Conservation (phyloP, 2,113 vertebrate genomes). For the Dolichotis patagonum region DNA sequence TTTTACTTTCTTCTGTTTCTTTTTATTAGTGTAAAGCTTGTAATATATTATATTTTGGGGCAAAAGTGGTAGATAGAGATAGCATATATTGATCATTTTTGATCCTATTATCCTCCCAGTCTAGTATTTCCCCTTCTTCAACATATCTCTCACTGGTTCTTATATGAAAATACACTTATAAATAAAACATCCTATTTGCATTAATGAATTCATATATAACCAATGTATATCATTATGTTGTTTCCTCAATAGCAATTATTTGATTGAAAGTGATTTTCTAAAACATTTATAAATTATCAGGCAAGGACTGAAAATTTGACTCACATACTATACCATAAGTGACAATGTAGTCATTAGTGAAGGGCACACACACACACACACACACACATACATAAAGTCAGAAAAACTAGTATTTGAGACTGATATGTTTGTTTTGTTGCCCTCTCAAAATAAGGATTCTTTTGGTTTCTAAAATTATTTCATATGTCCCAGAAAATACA, state of each 20-base stretch:
- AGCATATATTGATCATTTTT: background rate
- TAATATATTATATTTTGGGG: background rate
- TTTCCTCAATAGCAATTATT: slow-evolving; percentile 45
- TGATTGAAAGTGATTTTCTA: slow-evolving; percentile 30
- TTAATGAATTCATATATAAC: slow-evolving; percentile 20
- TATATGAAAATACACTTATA: slow-evolving; percentile 19
- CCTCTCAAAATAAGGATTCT: background rate
- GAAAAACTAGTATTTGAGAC: background rate
- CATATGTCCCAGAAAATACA: background rate
- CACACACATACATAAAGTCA: background rate
- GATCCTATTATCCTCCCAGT: background rate
- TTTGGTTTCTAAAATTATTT: background rate
- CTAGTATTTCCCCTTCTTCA: background rate
- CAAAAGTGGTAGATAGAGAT: background rate
- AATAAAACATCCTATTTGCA: slow-evolving; percentile 42
- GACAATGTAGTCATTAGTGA: background rate
- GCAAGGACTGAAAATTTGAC: background rate
- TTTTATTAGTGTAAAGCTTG: background rate
- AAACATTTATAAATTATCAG: slow-evolving; percentile 45
- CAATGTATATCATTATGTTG: background rate
- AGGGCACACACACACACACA: background rate
- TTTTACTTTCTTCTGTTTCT: background rate
- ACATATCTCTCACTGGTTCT: background rate
- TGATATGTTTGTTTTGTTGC: background rate
- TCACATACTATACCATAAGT: background rate